A percentile compares a stretch with the other conserved stretches of the same genome.
Conservation (phyloP, 2,113 vertebrate species). For the Clarias magur region DNA sequence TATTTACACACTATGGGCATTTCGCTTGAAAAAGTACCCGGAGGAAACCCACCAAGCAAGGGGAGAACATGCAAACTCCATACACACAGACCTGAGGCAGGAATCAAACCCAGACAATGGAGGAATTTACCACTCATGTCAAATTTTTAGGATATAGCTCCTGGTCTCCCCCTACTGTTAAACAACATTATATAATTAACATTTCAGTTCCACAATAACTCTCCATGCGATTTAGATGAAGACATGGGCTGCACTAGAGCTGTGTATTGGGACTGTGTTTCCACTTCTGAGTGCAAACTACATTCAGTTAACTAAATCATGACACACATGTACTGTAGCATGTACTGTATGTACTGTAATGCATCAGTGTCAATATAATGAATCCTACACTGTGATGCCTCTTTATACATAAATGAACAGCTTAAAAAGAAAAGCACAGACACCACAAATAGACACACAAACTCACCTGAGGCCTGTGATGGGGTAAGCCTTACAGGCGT, state of each 20-base stretch:
- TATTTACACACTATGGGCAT: too few species aligned
- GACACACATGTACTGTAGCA: neutral
- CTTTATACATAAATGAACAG: neutral
- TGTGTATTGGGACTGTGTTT: neutral
- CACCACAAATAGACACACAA: constrained; percentile 3
- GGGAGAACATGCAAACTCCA: too few species aligned
- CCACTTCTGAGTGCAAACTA: neutral
- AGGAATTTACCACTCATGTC: too few species aligned
- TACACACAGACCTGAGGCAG: too few species aligned
- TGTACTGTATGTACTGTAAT: neutral
- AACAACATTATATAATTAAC: neutral
- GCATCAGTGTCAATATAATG: neutral
- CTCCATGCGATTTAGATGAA: neutral
- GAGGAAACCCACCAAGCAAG: too few species aligned
- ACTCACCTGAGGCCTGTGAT: constrained; percentile 79
- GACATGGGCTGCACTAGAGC: neutral
- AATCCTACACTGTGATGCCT: neutral
- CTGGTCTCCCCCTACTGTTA: too few species aligned
- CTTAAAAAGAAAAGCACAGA: too few species aligned
- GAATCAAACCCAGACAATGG: too few species aligned
- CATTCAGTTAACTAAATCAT: neutral
- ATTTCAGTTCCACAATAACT: neutral
- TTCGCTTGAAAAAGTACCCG: too few species aligned
- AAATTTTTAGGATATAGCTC: too few species aligned
- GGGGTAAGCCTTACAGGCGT: constrained; percentile 75